Base-by-base conservation (phyloP, 1,140 invertebrate genomes). In the Hyles euphorbiae region DNA sequence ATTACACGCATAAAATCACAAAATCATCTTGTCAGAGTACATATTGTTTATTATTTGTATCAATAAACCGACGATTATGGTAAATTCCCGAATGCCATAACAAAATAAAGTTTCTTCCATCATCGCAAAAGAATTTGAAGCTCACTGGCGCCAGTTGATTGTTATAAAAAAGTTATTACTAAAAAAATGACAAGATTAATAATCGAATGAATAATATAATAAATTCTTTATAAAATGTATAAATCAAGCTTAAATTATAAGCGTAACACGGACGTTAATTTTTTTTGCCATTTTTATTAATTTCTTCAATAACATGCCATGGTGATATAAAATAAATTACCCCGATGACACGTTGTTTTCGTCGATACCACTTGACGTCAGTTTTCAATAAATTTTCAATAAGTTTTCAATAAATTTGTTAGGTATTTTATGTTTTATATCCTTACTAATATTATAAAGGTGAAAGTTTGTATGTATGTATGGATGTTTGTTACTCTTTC, bases 91-190 rank as follows among this genome's bases (percentile, higher is more conserved):
- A 45, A 60, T 59, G 56, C 58, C 60, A 61, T 45, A 11, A 40
- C 56, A 56, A 32, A 55, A 50, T 50, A 22, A 22, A 22, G 22
- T 22, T 22, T 46, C 43, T 64, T 56, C 34, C 46, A 68, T 63
- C 60, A 66, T 61, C 45, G 60, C 51, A 59, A 60, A 66, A 61
- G 54, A 67, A 67, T 72, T 61, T 63, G 22, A 63, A 68, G 43
- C 34, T 49, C 46, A 44, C 46, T 69, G 70, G 70, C 70, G 70
- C 67, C 70, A 69, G 56, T 47, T 53, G 40, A 51, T 72, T 68
- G 63, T 36, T 22, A 54, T 44, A 59, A 61, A 61, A n/a, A 59
- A 61, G 11, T 59, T 22, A 48, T 52, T 55, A 63, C 32, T 56
- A 44, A 44, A 43, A 22, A 22, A 34, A 34, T 10, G 54, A 34